Percentiles rank a stretch among this genome's conserved stretches.
These are phyloP conservation scores for Turritopsis rubra DNA, from an alignment of 30 jellyfish, hydroid and myxozoan genomes.

Conservation along the genomic window DNA sequence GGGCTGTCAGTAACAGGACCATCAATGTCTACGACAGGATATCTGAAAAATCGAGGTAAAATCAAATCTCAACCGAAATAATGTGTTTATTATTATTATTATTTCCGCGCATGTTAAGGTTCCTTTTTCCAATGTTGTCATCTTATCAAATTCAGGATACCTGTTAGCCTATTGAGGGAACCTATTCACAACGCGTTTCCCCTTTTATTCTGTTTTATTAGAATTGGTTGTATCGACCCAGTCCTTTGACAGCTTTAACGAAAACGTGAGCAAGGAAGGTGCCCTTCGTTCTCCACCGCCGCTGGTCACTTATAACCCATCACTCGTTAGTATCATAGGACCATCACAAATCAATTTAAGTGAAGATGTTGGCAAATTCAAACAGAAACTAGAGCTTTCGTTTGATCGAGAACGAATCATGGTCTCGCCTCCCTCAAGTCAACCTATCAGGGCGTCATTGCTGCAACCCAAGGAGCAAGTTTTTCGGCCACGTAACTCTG, in stretches of 20 bases:
- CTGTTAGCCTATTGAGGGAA: too few relatives aligned
- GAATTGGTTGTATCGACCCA: neutral
- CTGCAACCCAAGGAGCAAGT: neutral
- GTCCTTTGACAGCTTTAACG: neutral
- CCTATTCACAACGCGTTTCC: too few relatives aligned
- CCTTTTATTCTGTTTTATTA: too few relatives aligned
- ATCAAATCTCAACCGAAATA: neutral
- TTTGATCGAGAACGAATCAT: neutral
- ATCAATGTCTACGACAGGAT: neutral
- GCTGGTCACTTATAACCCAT: neutral
- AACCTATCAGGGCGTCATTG: neutral
- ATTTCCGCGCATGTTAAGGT: too few relatives aligned
- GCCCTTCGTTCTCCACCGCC: conserved; percentile 14
- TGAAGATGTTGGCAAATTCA: conserved; percentile 5
- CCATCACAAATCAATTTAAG: neutral
- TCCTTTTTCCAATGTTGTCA: too few relatives aligned
- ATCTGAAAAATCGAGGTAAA: neutral
- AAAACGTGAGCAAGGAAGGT: neutral
- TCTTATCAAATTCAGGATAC: too few relatives aligned
- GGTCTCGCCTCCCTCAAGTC: neutral
- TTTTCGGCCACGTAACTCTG: neutral
- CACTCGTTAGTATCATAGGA: neutral
- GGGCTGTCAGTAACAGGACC: neutral
- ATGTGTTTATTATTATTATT: too few relatives aligned
- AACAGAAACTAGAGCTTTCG: neutral